phyloP scores from a whole-genome alignment of 2,888 invertebrate species.

The Spisula solida region DNA sequence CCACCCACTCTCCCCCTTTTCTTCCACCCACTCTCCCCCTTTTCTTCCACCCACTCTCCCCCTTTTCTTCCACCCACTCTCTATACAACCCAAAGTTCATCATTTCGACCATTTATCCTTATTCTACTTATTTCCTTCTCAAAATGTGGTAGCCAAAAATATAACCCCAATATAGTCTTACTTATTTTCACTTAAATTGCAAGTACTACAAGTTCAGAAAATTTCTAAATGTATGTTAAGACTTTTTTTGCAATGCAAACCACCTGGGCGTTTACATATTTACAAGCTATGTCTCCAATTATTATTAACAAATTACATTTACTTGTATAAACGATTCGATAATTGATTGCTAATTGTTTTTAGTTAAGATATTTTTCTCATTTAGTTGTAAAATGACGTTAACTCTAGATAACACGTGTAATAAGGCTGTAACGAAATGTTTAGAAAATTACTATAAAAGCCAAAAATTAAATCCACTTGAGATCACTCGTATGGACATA shows the following conservation, averaged over 20 bases:
- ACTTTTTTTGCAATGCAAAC: not conserved
- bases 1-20: too few relatives aligned
- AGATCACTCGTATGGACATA: too few relatives aligned
- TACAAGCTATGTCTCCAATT: not conserved
- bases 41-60: too few relatives aligned
- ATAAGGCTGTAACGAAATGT: not conserved
- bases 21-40: too few relatives aligned
- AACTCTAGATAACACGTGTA: not conserved
- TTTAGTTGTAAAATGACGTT: not conserved
- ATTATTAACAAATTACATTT: not conserved
- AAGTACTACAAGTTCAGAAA: too few relatives aligned
- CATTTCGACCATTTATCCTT: too few relatives aligned
- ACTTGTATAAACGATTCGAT: not conserved
- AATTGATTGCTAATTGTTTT: slow-evolving; percentile 7
- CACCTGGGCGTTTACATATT: slow-evolving; percentile 6
- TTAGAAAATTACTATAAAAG: slow-evolving; percentile 16
- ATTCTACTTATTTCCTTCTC: too few relatives aligned
- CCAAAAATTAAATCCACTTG: not conserved
- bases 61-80: too few relatives aligned
- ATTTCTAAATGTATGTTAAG: not conserved
- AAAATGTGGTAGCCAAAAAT: too few relatives aligned
- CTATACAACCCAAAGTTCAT: too few relatives aligned
- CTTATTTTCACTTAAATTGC: too few relatives aligned
- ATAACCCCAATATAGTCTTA: too few relatives aligned
- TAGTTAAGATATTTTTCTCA: not conserved